Conservation (phyloP, 1,140 invertebrate species). For the Cyphomyrmex costatus region DNA sequence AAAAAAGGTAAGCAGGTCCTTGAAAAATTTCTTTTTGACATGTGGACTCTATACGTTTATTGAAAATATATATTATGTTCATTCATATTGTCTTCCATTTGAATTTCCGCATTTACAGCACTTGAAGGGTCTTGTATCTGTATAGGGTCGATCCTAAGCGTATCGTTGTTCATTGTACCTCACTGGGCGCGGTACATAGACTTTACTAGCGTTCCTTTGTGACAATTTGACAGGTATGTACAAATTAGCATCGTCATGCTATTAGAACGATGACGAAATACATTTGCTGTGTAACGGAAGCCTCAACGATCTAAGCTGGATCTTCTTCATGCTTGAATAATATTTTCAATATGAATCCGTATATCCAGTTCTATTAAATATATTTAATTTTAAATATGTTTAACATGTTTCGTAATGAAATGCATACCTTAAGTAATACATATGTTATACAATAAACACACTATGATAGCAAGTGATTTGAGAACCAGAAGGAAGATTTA, state of each 20-base stretch:
- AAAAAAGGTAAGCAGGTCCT: too few relatives aligned
- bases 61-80: neutral
- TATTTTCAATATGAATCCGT: too few relatives aligned
- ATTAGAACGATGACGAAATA: neutral
- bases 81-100: conserved; percentile 4
- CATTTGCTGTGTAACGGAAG: neutral
- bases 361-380: too few relatives aligned
- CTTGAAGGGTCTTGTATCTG: neutral
- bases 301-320: too few relatives aligned
- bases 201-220: neutral
- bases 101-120: neutral
- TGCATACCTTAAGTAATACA: neutral
- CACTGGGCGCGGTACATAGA: neutral
- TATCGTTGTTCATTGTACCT: neutral
- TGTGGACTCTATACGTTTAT: too few relatives aligned
- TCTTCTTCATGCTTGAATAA: too few relatives aligned
- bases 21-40: too few relatives aligned
- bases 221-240: neutral
- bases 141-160: too few relatives aligned
- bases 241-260: neutral
- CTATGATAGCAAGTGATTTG: neutral
- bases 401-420: neutral
- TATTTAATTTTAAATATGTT: neutral
- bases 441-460: neutral
- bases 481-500: neutral